Conservation (phyloP, 2,113 vertebrate genomes). For the Megaleporinus macrocephalus region DNA sequence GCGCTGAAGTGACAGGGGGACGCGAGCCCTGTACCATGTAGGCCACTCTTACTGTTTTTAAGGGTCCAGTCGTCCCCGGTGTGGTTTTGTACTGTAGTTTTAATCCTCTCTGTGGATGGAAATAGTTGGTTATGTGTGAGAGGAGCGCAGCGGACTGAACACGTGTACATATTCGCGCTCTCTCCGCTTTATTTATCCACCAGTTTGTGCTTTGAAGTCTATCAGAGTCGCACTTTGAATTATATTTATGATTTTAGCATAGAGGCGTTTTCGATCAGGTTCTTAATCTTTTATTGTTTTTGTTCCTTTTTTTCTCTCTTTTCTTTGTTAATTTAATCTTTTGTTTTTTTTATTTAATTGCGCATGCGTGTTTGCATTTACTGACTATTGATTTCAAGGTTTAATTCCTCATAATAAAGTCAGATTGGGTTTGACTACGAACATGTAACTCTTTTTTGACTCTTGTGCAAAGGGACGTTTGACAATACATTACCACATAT, state of each 20-base stretch:
- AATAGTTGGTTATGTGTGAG: conserved; percentile 82
- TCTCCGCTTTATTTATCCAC: conserved; percentile 77
- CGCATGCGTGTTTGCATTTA: conserved; percentile 78
- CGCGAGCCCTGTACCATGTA: background rate
- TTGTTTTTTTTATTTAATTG: conserved; percentile 55
- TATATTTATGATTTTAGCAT: conserved; percentile 86
- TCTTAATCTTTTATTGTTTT: conserved; percentile 46
- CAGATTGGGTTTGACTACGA: conserved; percentile 52
- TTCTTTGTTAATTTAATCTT: conserved; percentile 37
- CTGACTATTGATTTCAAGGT: conserved; percentile 83
- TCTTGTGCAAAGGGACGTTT: too few relatives aligned
- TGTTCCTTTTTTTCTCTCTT: background rate
- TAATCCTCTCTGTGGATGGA: conserved; percentile 83
- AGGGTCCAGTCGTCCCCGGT: conserved; percentile 70
- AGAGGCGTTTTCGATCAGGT: conserved; percentile 86
- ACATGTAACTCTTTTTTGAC: background rate
- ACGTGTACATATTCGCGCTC: conserved; percentile 71
- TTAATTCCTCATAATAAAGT: conserved; percentile 61
- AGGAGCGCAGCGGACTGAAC: conserved; percentile 77
- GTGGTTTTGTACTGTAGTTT: conserved; percentile 85
- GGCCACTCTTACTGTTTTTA: background rate
- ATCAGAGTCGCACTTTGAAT: conserved; percentile 82
- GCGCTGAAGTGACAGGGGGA: background rate
- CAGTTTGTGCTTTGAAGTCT: conserved; percentile 79
- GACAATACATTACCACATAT: too few relatives aligned